Base-by-base conservation (phyloP, 1,140 invertebrate genomes). In the Formica exsecta region DNA sequence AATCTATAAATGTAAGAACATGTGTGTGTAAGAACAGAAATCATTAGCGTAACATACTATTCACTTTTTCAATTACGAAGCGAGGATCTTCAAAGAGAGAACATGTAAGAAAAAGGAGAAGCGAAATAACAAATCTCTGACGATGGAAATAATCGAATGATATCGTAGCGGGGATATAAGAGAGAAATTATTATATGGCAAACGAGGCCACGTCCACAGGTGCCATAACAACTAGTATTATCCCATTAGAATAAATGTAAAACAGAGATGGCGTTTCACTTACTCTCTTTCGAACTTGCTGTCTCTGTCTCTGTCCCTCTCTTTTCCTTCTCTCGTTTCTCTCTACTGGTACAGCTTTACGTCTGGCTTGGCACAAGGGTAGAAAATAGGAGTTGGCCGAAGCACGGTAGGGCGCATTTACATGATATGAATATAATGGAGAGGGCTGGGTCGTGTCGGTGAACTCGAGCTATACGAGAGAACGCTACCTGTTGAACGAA, bases 381-480 rank as follows among this genome's bases (percentile, higher is more conserved):
- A 90, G 89, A 91, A 92, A 89, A 92, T 91, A 86, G 88, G 76
- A 85, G 89, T 85, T 90, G 87, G 89, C 57, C 66, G 70, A 61
- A 85, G 91, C 89, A 91, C 87, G 80, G 87, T 90, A 90, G 93
- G 89, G 90, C 91, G 76, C 93, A 95, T 95, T 95, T 95, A 94
- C 94, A 95, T 95, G 94, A 94, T 94, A 95, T 95, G 94, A 95
- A 95, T 95, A 94, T 95, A 95, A 95, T 95, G 93, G 92, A 94
- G 94, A 94, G 94, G 91, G 92, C 85, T 90, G 90, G 89, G 81
- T 90, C 90, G 87, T 86, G 87, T 86, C 80, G 90, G 91, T 85
- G 85, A 87, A 80, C 75, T 87, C 89, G 85, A 86, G 59, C 91
- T 91, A 89, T 86, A 70, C 32, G 90, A 94, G 89, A 86, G 88